Conservation (phyloP, 2,888 invertebrate species). For the Pharmacophagus antenor region DNA sequence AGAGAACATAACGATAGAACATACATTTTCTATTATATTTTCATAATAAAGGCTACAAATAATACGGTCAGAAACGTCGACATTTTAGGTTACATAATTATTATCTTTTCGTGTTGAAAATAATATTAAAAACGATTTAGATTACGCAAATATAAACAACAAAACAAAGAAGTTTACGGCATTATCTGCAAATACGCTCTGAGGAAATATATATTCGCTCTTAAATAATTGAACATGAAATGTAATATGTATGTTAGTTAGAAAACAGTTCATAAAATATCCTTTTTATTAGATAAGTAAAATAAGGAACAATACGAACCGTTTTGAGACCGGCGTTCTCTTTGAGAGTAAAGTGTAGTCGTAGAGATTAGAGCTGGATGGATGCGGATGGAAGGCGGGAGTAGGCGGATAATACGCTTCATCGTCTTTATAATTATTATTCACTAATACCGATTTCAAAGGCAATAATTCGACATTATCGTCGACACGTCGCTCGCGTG, state of each 20-base stretch:
- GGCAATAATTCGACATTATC: conserved; percentile 72
- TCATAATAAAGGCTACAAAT: no score
- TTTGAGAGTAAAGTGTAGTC: conserved; percentile 74
- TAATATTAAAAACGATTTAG: background rate
- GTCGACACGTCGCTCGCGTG: conserved; percentile 57
- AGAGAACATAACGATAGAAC: background rate
- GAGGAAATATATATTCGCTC: background rate
- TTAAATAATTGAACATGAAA: background rate
- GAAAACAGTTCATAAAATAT: conserved; percentile 2
- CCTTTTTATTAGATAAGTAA: conserved; percentile 23
- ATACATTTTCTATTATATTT: background rate
- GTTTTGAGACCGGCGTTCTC: conserved; percentile 76
- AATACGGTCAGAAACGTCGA: no score
- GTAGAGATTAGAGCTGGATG: conserved; percentile 62
- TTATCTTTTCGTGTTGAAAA: background rate
- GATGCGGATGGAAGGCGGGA: conserved; percentile 56
- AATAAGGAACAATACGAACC: conserved; percentile 45
- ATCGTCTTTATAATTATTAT: conserved; percentile 67
- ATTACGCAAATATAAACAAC: background rate
- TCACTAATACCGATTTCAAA: conserved; percentile 70
- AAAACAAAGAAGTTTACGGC: background rate
- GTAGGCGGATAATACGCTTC: conserved; percentile 67
- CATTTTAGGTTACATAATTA: background rate
- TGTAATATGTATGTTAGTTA: no score
- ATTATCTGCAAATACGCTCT: no score